Evolutionary conservation across 1,140 invertebrate species (phyloP).

Genomic region (Wiebesia pumilae): DNA sequence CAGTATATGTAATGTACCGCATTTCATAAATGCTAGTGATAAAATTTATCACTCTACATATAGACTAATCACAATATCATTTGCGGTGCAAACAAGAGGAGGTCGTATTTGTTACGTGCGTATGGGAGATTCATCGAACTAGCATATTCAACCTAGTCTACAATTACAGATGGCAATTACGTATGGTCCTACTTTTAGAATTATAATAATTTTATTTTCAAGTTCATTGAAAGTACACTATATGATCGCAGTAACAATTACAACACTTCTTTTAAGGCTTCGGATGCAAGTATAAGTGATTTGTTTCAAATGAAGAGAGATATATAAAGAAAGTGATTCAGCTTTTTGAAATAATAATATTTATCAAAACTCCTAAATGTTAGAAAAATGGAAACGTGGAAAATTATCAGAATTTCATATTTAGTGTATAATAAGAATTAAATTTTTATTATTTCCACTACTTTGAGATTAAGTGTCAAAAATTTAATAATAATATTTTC

Average conservation of each 20-base stretch:
- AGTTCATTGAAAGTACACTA: neutral
- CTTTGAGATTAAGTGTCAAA: constrained; percentile 17
- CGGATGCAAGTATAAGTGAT: constrained; percentile 20
- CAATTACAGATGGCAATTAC: constrained; percentile 21
- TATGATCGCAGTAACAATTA: constrained; percentile 39
- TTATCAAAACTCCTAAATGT: constrained; percentile 7
- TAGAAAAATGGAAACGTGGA: neutral
- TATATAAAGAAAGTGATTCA: constrained; percentile 18
- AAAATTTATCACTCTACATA: constrained; percentile 40
- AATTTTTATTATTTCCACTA: constrained; percentile 15
- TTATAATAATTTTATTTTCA: constrained; percentile 13
- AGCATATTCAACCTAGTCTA: constrained; percentile 46
- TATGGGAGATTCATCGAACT: constrained; percentile 19
- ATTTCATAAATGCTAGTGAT: constrained; percentile 51
- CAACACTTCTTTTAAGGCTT: constrained; percentile 40
- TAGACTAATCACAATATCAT: constrained; percentile 39
- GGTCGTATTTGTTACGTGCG: constrained; percentile 43
- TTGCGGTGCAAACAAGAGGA: neutral
- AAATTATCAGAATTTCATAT: constrained; percentile 31
- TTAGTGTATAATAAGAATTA: constrained; percentile 15
- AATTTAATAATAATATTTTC: constrained; percentile 34
- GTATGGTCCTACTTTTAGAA: constrained; percentile 28
- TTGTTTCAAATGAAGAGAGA: constrained; percentile 13
- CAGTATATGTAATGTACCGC: constrained; percentile 31
- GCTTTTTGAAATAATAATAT: constrained; percentile 38